Conservation (phyloP, 64 coral and sea anemone genomes). For the Porites lutea region DNA sequence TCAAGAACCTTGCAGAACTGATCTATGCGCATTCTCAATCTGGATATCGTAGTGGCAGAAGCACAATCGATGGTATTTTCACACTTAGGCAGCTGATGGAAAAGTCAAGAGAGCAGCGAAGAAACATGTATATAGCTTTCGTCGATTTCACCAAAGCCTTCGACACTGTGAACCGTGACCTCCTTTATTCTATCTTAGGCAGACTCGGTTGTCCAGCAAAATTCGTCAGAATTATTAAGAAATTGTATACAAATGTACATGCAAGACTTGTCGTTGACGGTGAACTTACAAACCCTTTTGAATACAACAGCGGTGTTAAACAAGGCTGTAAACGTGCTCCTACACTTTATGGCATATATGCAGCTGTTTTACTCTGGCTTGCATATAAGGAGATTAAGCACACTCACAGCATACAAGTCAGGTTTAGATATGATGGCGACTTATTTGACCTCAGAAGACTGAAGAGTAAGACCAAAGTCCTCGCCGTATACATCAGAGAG, state of each 20-base stretch:
- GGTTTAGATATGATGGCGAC: conserved; percentile 19
- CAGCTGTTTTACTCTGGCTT: background rate
- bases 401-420: background rate
- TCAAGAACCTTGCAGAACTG: background rate
- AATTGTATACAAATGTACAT: conserved; percentile 16
- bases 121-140: conserved; percentile 33
- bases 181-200: conserved; percentile 19
- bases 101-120: conserved; percentile 38
- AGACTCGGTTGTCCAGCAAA: conserved; percentile 48
- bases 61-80: conserved; percentile 44
- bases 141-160: conserved; percentile 45
- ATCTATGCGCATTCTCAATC: conserved; percentile 61
- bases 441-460: conserved; percentile 3
- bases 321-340: background rate
- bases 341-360: conserved; percentile 1
- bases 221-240: conserved; percentile 14
- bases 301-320: conserved; percentile 49
- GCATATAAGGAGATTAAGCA: background rate
- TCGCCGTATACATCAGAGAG: background rate
- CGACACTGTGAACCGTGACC: conserved; percentile 29
- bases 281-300: background rate
- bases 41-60: conserved; percentile 27
- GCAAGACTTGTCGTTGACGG: background rate
- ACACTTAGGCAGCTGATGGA: conserved; percentile 39
- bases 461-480: background rate